Conservation (phyloP, 1,140 invertebrate genomes). For the Gryon sp. region DNA sequence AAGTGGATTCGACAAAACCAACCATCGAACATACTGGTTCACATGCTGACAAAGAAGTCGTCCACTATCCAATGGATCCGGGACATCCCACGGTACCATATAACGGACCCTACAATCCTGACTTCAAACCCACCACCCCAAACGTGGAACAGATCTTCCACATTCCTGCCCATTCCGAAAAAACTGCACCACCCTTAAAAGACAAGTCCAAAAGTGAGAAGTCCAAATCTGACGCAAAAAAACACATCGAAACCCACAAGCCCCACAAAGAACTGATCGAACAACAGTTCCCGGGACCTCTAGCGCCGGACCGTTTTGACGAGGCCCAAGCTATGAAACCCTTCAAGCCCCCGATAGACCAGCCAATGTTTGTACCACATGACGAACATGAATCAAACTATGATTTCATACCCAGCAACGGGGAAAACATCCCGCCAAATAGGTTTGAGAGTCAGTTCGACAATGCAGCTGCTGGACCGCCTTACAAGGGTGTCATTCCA, state of each 20-base stretch:
- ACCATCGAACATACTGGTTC: conserved; percentile 34
- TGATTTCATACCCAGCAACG: conserved; percentile 64
- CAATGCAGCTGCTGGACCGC: conserved; percentile 65
- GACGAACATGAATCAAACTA: conserved; percentile 43
- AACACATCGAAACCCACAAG: conserved; percentile 72
- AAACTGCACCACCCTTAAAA: conserved; percentile 62
- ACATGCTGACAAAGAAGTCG: conserved; percentile 43
- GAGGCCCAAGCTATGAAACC: conserved; percentile 43
- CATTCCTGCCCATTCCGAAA: conserved; percentile 66
- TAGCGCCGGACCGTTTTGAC: conserved; percentile 70
- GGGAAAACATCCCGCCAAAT: conserved; percentile 63
- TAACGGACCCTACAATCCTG: conserved; percentile 77
- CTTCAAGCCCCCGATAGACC: conserved; percentile 46
- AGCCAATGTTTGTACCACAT: conserved; percentile 71
- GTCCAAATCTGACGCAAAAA: conserved; percentile 71
- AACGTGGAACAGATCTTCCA: conserved; percentile 74
- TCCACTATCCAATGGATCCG: conserved; percentile 77
- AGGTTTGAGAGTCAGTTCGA: conserved; percentile 63
- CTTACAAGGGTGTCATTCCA: conserved; percentile 61
- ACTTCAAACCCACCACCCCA: conserved; percentile 73
- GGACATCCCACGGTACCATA: conserved; percentile 74
- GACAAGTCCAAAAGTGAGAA: conserved; percentile 68
- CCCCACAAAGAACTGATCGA: conserved; percentile 64
- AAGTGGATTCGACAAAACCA: conserved; percentile 62
- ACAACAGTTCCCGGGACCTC: conserved; percentile 71